Evolutionary conservation across 2,113 vertebrate genomes (phyloP), one percentile per base, ranked within the genome.

Genomic region (Micromys minutus): DNA sequence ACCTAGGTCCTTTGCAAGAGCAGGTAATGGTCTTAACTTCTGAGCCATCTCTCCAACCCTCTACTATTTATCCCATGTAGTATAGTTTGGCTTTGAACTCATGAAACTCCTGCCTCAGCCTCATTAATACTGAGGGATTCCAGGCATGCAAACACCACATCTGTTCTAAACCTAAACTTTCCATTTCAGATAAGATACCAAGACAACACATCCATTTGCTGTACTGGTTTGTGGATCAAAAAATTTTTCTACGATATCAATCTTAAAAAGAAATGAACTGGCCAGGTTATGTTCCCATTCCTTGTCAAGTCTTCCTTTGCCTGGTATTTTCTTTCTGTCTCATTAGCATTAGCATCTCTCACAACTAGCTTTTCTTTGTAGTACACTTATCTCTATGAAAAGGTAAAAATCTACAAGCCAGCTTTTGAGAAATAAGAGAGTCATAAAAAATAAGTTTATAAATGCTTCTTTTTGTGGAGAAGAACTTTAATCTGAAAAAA

Each of bases 161-260:
- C 39, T 34, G 29, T 45, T 17, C 9, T 85, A 34, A 9, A 24
- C 6, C 47, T 87, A 52, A n/a, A 17, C 12, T n/a, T 71, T 71
- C 65, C 47, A 52, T n/a, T 52, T 55, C 31, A n/a, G 31, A 79
- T 36, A 93, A 76, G 5, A 50, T 81, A 75, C 96, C 67, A 85
- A 63, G 4, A 63, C 89, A 90, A 55, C 91, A 34, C 55, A 87
- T 63, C 81, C 94, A 87, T 10, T 47, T 84, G 91, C 74, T 34
- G 16, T 0, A 24, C 57, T 91, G 42, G 10, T 87, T 39, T 98
- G 84, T 69, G 81, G 59, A 96, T 97, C 84, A 88, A 71, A 95
- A 95, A 26, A n/a, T 12, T 94, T 98, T 96, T 31, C 34, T 85
- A 85, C 24, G 15, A 22, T 65, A 31, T 63, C 24, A 15, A 65